phyloP scores from a whole-genome alignment of 92 coral and sea anemone genomes.

The Porites lobata region DNA sequence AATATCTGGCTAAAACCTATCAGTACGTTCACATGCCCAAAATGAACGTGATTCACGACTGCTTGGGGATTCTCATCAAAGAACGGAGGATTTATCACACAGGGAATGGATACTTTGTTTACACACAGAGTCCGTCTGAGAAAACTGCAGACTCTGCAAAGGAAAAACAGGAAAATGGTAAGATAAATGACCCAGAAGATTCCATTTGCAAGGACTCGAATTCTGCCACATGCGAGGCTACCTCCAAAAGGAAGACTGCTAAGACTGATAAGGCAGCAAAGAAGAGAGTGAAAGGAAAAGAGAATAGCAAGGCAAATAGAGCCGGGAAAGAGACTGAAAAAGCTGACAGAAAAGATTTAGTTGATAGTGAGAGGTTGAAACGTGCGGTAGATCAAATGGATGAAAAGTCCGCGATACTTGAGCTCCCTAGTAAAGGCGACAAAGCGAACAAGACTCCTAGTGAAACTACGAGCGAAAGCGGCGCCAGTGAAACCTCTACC shows the following conservation, averaged over 20 bases:
- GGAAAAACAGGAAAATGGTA: conserved; percentile 27
- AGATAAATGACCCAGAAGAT: neutral
- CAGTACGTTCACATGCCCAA: conserved; percentile 92
- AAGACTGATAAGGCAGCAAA: conserved; percentile 31
- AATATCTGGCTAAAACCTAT: conserved; percentile 79
- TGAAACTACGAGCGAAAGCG: conserved; percentile 45
- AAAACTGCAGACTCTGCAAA: conserved; percentile 39
- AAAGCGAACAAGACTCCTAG: conserved; percentile 24
- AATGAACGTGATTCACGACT: conserved; percentile 82
- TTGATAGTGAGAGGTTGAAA: neutral
- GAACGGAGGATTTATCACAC: conserved; percentile 78
- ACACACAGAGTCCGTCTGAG: conserved; percentile 32
- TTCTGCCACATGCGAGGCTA: conserved; percentile 21
- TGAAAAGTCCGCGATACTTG: neutral
- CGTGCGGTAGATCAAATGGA: neutral
- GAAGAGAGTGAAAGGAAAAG: conserved; percentile 31
- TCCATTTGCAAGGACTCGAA: neutral
- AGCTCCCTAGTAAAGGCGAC: neutral
- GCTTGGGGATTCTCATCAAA: conserved; percentile 86
- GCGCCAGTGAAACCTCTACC: conserved; percentile 38
- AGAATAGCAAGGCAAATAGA: conserved; percentile 13
- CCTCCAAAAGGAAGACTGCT: conserved; percentile 31
- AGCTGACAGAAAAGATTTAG: neutral
- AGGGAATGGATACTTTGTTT: conserved; percentile 79
- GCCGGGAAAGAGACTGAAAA: conserved; percentile 6